Conservation (phyloP, 2,113 vertebrate species). For the Microtus oregoni region DNA sequence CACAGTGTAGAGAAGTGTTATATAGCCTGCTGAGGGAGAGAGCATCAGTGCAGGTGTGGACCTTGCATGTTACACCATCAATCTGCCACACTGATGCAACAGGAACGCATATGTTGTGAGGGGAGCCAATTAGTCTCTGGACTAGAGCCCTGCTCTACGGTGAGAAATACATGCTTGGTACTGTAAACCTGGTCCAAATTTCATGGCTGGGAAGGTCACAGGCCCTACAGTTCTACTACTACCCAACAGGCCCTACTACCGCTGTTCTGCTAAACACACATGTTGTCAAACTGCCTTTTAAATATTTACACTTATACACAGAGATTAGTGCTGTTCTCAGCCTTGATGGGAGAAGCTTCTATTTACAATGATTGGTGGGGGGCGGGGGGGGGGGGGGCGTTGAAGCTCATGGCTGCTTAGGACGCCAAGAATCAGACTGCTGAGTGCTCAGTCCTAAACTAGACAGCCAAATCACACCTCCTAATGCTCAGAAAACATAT, state of each 20-base stretch:
- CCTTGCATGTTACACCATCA: neutral
- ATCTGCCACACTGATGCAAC: neutral
- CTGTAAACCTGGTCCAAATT: neutral
- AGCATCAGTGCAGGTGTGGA: neutral
- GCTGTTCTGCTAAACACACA: neutral
- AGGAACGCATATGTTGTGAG: neutral
- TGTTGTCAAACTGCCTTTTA: neutral
- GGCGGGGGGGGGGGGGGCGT: too few species aligned
- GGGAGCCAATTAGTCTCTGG: neutral
- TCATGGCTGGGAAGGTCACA: too few species aligned
- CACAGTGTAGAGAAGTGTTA: neutral
- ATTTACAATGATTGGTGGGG: neutral
- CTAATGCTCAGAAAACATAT: neutral
- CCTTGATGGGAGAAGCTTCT: neutral
- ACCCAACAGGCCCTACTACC: neutral
- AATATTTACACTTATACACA: neutral
- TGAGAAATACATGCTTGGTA: too few species aligned
- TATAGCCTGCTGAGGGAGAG: neutral
- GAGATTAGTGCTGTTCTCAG: neutral
- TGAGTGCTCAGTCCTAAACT: too few species aligned
- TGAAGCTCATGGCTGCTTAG: neutral
- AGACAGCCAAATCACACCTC: neutral
- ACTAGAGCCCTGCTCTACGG: neutral
- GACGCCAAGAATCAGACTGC: neutral
- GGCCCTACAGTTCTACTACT: too few species aligned